These are phyloP conservation scores for Anthophora plumipes DNA, from an alignment of 2,888 invertebrate genomes.

Conservation along the genomic window DNA sequence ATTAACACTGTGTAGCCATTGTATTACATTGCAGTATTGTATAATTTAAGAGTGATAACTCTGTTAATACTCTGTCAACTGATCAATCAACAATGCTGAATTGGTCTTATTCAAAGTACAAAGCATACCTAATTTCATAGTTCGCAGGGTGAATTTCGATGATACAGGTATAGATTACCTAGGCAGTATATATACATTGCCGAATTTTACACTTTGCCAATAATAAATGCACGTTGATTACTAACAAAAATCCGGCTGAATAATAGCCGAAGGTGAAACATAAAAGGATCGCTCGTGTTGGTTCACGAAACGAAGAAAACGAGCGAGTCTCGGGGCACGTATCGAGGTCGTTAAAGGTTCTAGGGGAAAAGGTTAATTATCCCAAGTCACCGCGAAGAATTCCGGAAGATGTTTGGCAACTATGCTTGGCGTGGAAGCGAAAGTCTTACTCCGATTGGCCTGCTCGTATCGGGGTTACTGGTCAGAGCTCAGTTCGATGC, in stretches of 20 bases:
- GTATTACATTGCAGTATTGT: too few species aligned
- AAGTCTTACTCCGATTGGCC: slow-evolving; percentile 57
- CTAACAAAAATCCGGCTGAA: slow-evolving; percentile 13
- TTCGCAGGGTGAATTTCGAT: too few species aligned
- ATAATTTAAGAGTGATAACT: too few species aligned
- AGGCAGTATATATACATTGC: too few species aligned
- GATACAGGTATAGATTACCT: too few species aligned
- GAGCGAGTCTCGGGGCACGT: slow-evolving; percentile 36
- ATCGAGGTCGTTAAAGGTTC: slow-evolving; percentile 65
- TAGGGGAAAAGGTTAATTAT: slow-evolving; percentile 67
- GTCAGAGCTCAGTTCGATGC: slow-evolving; percentile 40
- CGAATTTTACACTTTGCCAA: too few species aligned
- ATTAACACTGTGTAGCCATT: too few species aligned
- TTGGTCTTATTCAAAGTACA: too few species aligned
- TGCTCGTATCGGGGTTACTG: slow-evolving; percentile 58
- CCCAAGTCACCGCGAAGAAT: slow-evolving; percentile 57
- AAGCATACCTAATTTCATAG: too few species aligned
- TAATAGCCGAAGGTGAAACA: slow-evolving; percentile 3
- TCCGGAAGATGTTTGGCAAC: slow-evolving; percentile 67
- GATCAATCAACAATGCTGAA: too few species aligned
- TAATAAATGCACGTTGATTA: not conserved
- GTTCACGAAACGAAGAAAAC: slow-evolving; percentile 44
- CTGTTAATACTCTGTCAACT: too few species aligned
- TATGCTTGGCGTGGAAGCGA: slow-evolving; percentile 56
- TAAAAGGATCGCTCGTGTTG: slow-evolving; percentile 19